Percentiles rank a stretch among this genome's conserved stretches.
Evolutionary conservation across 2,113 vertebrate species (phyloP).

Genomic region (Isurus oxyrinchus): DNA sequence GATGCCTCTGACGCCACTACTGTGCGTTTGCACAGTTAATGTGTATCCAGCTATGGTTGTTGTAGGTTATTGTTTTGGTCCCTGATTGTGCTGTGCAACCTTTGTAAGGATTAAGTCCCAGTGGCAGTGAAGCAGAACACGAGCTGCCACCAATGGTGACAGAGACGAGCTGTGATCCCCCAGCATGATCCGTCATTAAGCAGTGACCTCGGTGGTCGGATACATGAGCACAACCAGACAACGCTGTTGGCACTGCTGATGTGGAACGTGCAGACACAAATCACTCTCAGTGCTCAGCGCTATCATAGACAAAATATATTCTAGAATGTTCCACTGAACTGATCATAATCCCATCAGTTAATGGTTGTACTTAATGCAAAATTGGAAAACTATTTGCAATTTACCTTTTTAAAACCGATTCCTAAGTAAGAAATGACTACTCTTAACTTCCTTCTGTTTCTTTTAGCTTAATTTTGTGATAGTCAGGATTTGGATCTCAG

Average conservation of each 20-base stretch:
- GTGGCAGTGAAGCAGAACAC: slow-evolving; percentile 4
- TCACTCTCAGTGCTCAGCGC: not conserved
- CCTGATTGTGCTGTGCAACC: slow-evolving; percentile 8
- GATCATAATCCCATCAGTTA: not conserved
- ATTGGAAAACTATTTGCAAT: not conserved
- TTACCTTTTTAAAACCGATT: not conserved
- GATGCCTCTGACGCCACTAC: not conserved
- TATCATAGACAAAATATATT: not conserved
- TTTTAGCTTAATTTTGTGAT: not conserved
- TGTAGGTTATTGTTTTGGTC: not conserved
- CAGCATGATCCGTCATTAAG: slow-evolving; percentile 22
- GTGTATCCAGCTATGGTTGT: not conserved
- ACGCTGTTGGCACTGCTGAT: not conserved
- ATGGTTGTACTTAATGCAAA: not conserved
- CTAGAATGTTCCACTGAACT: not conserved
- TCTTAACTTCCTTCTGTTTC: not conserved
- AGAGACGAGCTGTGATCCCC: slow-evolving; percentile 27
- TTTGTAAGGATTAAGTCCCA: slow-evolving; percentile 9
- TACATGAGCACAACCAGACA: not conserved
- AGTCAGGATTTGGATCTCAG: not conserved
- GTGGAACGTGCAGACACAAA: not conserved
- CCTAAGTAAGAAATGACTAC: not conserved
- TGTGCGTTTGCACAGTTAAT: not conserved
- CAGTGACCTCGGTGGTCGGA: not conserved
- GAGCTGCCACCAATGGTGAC: slow-evolving; percentile 25